Conservation (phyloP, 92 coral and sea anemone genomes). For the Muricea muricata region DNA sequence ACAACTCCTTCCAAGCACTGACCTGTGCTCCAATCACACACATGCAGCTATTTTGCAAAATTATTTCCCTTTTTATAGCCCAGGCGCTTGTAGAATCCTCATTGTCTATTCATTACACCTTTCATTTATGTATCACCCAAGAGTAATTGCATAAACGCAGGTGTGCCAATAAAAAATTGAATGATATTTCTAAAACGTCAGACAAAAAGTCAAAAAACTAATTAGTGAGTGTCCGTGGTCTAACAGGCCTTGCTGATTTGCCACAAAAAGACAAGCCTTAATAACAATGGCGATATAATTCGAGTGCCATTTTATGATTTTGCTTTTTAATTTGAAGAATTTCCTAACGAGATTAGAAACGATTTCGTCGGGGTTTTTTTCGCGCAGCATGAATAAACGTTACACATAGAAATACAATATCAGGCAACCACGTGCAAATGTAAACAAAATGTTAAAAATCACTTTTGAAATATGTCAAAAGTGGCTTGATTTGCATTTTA, state of each 20-base stretch:
- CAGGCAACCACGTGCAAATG: background rate
- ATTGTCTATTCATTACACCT: background rate
- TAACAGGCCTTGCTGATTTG: background rate
- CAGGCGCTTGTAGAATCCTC: background rate
- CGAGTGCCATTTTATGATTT: background rate
- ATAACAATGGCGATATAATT: slow-evolving; percentile 9
- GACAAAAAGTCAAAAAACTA: background rate
- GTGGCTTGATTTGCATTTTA: background rate
- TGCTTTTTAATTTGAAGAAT: background rate
- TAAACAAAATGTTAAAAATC: background rate
- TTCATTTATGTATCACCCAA: background rate
- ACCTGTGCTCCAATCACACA: too few relatives aligned
- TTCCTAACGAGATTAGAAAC: too few relatives aligned
- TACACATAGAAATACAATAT: too few relatives aligned
- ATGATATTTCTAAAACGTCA: slow-evolving; percentile 7
- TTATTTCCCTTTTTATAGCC: background rate
- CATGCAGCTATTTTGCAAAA: background rate
- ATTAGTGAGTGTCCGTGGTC: background rate
- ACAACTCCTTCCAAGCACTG: too few relatives aligned
- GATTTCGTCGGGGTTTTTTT: too few relatives aligned
- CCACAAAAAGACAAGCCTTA: background rate
- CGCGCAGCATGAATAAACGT: too few relatives aligned
- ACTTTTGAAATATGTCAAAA: background rate
- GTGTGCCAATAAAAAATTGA: slow-evolving; percentile 13
- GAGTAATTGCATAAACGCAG: slow-evolving; percentile 20